phyloP scores from a whole-genome alignment of 2,888 invertebrate genomes.

The Congeria kusceri region DNA sequence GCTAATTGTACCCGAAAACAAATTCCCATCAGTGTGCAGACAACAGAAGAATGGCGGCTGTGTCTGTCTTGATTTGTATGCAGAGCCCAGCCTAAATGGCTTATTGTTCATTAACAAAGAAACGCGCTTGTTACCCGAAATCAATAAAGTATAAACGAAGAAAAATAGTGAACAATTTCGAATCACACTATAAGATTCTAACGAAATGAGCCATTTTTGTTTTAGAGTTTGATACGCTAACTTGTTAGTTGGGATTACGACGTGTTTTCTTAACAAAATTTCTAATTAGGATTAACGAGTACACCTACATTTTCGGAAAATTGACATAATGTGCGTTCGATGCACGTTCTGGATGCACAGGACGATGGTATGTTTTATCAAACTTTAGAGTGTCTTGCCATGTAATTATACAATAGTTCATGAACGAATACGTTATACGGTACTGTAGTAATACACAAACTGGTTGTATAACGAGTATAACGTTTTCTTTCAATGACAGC shows the following conservation, averaged over 20 bases:
- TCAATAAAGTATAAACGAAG: slow-evolving; percentile 41
- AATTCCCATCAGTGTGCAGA: no score
- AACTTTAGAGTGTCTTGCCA: no score
- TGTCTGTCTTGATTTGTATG: slow-evolving; percentile 12
- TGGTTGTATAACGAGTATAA: no score
- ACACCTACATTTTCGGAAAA: background rate
- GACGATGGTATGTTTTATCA: slow-evolving; percentile 9
- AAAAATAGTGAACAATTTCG: slow-evolving; percentile 20
- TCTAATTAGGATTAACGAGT: background rate
- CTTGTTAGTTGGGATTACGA: no score
- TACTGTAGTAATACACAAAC: no score
- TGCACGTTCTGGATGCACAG: background rate
- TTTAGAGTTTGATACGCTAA: background rate
- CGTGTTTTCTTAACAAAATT: no score
- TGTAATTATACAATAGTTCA: no score
- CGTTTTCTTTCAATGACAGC: no score
- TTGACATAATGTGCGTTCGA: slow-evolving; percentile 15
- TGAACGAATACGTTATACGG: no score
- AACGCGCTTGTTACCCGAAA: slow-evolving; percentile 33
- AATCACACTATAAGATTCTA: slow-evolving; percentile 17
- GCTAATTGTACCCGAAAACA: slow-evolving; percentile 10
- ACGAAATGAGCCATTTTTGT: slow-evolving; percentile 25
- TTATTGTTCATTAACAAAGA: slow-evolving; percentile 47
- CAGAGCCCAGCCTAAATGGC: slow-evolving; percentile 36
- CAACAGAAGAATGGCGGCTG: slow-evolving; percentile 26